Percentiles rank a stretch among this genome's conserved stretches.
These are phyloP conservation scores for Paedocypris micromegethes DNA, from an alignment of 2,797 vertebrate genomes.

Conservation along the genomic window DNA sequence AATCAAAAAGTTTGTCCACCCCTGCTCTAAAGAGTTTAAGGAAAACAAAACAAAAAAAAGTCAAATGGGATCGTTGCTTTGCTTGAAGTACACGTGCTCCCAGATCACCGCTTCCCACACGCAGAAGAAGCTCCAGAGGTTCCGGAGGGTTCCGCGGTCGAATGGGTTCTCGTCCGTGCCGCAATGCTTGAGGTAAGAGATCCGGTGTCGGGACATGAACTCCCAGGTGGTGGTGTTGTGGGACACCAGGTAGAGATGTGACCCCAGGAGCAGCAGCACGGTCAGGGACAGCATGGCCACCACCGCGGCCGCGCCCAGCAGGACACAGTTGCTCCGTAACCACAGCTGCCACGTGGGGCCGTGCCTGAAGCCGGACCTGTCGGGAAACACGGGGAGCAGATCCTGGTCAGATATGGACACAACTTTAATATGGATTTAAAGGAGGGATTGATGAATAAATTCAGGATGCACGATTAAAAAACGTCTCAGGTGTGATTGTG, in stretches of 20 bases:
- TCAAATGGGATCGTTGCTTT: slow-evolving; percentile 69
- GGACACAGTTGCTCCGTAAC: slow-evolving; percentile 72
- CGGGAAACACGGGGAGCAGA: background rate
- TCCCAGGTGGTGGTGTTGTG: slow-evolving; percentile 95
- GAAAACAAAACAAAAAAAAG: background rate
- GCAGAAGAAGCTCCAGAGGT: slow-evolving; percentile 92
- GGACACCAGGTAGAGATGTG: slow-evolving; percentile 88
- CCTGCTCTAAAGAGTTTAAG: no score
- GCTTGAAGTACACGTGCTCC: slow-evolving; percentile 82
- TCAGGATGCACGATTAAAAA: no score
- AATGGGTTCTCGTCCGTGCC: slow-evolving; percentile 83
- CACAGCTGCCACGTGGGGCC: slow-evolving; percentile 71
- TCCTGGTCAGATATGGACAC: no score
- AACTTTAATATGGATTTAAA: no score
- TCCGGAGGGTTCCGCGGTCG: slow-evolving; percentile 78
- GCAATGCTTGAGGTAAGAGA: slow-evolving; percentile 87
- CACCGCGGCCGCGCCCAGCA: slow-evolving; percentile 71
- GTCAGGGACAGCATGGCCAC: slow-evolving; percentile 67
- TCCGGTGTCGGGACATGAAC: slow-evolving; percentile 89
- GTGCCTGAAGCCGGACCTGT: slow-evolving; percentile 83
- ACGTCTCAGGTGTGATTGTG: no score
- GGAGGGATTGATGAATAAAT: no score
- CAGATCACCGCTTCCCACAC: slow-evolving; percentile 74
- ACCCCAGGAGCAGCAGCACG: slow-evolving; percentile 79
- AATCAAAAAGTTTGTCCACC: no score